Evolutionary conservation across 2,888 invertebrate species (phyloP).

Genomic region (Callinectes sapidus): DNA sequence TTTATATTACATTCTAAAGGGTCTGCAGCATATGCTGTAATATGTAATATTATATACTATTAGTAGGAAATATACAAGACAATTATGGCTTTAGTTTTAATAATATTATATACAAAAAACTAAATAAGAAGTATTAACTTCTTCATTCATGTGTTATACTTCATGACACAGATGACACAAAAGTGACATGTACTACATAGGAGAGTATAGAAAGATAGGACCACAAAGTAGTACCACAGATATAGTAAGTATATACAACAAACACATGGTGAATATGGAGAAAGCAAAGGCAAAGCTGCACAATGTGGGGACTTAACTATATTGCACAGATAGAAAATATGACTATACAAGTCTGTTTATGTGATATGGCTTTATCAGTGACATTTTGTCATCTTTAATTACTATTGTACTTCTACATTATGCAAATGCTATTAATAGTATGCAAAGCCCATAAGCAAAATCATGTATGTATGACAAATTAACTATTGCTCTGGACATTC

Average conservation of each 20-base stretch:
- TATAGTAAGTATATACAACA: neutral
- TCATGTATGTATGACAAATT: neutral
- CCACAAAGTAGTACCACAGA: neutral
- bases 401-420: neutral
- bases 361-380: neutral
- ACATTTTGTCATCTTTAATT: neutral
- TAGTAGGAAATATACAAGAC: neutral
- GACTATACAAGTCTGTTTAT: neutral
- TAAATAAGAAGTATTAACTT: neutral
- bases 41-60: neutral
- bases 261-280: neutral
- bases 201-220: neutral
- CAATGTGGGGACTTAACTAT: neutral
- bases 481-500: constrained; percentile 10
- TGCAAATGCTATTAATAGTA: constrained; percentile 3
- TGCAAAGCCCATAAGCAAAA: neutral
- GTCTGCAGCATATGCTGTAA: too few relatives aligned
- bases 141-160: neutral
- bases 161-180: neutral
- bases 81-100: neutral
- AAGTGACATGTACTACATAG: neutral
- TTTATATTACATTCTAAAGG: too few relatives aligned
- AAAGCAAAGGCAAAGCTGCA: constrained; percentile 13
- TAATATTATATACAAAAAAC: constrained; percentile 20
- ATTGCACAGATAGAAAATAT: neutral